Evolutionary conservation across 2,888 invertebrate species (phyloP), one percentile per base, ranked within the genome.

Genomic region (Phlogophora meticulosa): DNA sequence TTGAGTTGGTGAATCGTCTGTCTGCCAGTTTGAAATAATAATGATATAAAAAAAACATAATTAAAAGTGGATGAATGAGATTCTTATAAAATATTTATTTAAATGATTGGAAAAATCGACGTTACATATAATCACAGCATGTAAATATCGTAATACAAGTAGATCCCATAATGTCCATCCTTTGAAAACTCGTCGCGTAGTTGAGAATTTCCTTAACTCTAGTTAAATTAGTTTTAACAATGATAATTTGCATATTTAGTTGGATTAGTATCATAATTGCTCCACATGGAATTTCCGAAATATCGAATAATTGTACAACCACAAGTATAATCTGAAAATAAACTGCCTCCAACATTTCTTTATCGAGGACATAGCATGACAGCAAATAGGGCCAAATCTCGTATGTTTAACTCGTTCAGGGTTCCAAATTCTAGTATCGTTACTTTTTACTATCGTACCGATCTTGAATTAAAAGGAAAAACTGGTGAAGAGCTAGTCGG

Each of bases 311-410:
- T 34, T 17, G 5, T 22, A 34, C 15, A 48, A 24, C 13, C 24
- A n/a, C 7, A 20, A 56, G 34, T 43, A 45, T 9, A 1, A 24
- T 51, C 38, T 32, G 28, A 17, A 56, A 42, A 20, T 66, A 46
- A 42, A 38, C 22, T 42, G 13, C 13, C 36, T 22, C n/a, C 3
- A 5, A 34, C 71, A 65, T 59, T 28, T 57, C 13, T 72, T 61
- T 61, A 20, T 66, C 24, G 68, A 32, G 58, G 61, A 68, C 58
- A 55, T 49, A 20, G 28, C 58, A 72, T 55, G 61, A 53, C 68
- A 32, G 40, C 13, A 24, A 45, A 13, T 43, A 61, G n/a, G 38
- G 67, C 64, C 34, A 57, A 64, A 64, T 28, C 32, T 48, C 42
- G 51, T 57, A 42, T 42, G 57, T 57, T 64, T 52, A 46, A 57